phyloP scores from a whole-genome alignment of 2,888 invertebrate genomes.

The Tanypteryx hageni region DNA sequence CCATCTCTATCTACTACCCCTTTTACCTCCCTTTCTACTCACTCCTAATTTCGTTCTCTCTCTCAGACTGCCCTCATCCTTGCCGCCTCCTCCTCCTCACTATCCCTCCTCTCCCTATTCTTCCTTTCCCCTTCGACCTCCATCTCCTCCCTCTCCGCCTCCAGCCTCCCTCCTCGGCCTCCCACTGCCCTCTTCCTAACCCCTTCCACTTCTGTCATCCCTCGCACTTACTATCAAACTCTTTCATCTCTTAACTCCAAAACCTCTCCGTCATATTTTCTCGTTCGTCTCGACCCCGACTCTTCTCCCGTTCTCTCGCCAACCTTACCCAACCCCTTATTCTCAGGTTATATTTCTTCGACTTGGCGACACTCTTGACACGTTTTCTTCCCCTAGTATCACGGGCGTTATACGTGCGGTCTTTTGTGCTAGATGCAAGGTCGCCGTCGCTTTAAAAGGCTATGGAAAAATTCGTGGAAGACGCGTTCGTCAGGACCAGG shows the following conservation, averaged over 20 bases:
- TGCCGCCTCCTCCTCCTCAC: neutral
- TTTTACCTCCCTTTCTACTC: constrained; percentile 4
- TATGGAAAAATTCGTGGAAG: neutral
- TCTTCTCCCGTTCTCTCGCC: neutral
- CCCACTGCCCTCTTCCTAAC: no score
- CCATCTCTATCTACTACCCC: constrained; percentile 7
- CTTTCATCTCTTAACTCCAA: neutral
- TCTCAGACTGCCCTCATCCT: neutral
- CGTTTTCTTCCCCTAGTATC: neutral
- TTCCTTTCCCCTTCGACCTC: neutral
- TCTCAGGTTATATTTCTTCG: no score
- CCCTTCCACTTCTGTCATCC: neutral
- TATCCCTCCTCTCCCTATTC: neutral
- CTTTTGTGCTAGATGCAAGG: neutral
- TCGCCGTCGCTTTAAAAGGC: neutral
- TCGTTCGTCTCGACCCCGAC: neutral
- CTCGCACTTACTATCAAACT: neutral
- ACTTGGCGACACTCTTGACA: neutral
- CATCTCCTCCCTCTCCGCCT: no score
- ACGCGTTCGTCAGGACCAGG: neutral
- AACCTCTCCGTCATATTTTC: neutral
- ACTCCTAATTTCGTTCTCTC: neutral
- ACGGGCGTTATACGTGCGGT: neutral
- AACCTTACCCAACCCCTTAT: neutral
- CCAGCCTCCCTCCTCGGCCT: neutral